Percentiles rank a stretch among this genome's conserved stretches.
These are phyloP conservation scores for Serrognathus titanus DNA, from an alignment of 2,888 invertebrate species.

Conservation along the genomic window DNA sequence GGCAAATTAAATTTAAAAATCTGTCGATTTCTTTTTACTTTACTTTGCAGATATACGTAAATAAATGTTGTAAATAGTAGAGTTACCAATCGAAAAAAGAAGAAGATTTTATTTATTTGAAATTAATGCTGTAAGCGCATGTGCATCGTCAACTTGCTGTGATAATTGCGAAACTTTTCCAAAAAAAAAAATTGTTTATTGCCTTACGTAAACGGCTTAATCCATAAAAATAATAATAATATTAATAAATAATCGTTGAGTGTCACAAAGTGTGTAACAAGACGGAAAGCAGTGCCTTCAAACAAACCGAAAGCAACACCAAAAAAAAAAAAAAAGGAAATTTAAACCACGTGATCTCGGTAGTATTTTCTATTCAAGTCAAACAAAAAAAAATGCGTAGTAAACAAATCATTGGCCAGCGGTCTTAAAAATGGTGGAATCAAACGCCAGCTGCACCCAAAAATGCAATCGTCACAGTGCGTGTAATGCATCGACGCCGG, in stretches of 20 bases:
- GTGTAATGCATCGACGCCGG: conserved; percentile 44
- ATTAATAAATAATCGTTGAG: conserved; percentile 26
- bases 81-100: background rate
- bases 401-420: background rate
- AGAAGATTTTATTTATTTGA: background rate
- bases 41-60: conserved; percentile 1
- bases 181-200: conserved; percentile 28
- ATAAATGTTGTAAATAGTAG: conserved; percentile 1
- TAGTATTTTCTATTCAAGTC: too few relatives aligned
- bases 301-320: conserved; percentile 29
- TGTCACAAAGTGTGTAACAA: conserved; percentile 23
- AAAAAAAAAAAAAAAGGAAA: conserved; percentile 14
- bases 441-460: conserved; percentile 43
- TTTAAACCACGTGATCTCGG: background rate
- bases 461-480: conserved; percentile 41
- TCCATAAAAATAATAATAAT: background rate
- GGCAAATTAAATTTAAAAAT: too few relatives aligned
- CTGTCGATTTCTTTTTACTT: background rate
- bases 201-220: conserved; percentile 42
- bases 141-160: conserved; percentile 44
- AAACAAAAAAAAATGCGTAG: conserved; percentile 1
- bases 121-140: background rate
- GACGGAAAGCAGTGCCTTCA: conserved; percentile 39
- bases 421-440: conserved; percentile 44
- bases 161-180: conserved; percentile 42